Evolutionary conservation across 2,888 invertebrate genomes (phyloP), one percentile per base, ranked within the genome.

Genomic region (Metalampra italica): DNA sequence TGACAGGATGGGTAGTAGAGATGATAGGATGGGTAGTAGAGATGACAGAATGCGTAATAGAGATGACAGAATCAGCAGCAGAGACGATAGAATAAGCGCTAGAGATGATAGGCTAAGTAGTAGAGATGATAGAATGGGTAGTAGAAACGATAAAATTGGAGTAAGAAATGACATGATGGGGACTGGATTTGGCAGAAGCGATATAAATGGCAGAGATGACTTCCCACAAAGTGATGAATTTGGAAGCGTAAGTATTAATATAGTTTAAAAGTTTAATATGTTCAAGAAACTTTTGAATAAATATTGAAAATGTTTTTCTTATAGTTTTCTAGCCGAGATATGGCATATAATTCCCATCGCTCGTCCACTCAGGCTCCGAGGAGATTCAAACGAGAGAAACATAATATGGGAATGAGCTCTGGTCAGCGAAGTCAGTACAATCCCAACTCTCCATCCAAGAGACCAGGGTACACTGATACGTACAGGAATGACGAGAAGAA

Each of bases 381-480:
- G 43, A 70, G 87, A 43, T 82, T 74, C 50, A 84, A 75, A 53
- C 71, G 87, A 0, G 84, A 83, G 12, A 74, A 66, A 30, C 70
- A 70, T 3, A n/a, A n/a, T n/a, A 65, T 68, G 9, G 80, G 80
- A 46, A 68, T 58, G 46, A 86, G 84, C 51, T 83, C 86, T 0
- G 87, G 87, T 0, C 80, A 85, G 50, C 69, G 89, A 36, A 87
- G 85, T 53, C 89, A 87, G 49, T 86, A 86, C 51, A 89, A 87
- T 50, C 89, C 87, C 0, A 82, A 86, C 42, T 60, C 70, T 0
- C 76, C 43, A 7, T 34, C 76, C 36, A 60, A 42, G 29, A 47
- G 60, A 14, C 59, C 69, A 1, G 67, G 62, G 0, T 60, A 68
- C 22, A 73, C 77, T 13, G 71, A 76, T 1, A 60, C 56, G 5